phyloP scores from a whole-genome alignment of 2,797 vertebrate species.

The Sylvia borin region DNA sequence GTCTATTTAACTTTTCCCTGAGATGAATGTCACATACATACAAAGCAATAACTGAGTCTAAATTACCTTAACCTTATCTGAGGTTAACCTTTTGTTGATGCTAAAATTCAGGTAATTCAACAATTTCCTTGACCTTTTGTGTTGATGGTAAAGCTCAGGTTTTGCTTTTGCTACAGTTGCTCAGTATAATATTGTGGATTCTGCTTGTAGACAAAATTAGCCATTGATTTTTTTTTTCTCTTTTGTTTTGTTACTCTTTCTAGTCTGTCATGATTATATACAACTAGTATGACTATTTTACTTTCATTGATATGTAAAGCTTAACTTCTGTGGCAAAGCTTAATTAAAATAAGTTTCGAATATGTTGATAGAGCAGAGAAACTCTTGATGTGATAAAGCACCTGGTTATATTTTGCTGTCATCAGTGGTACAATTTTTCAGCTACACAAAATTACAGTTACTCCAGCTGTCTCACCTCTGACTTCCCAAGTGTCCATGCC shows the following conservation, averaged over 20 bases:
- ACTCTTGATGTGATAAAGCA: neutral
- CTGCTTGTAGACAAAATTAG: neutral
- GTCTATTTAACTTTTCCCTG: neutral
- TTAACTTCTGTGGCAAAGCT: neutral
- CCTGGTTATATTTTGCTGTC: neutral
- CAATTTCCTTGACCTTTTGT: neutral
- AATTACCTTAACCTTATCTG: neutral
- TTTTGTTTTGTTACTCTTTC: neutral
- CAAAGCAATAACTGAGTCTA: neutral
- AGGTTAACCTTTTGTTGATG: neutral
- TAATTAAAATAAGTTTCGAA: neutral
- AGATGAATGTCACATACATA: neutral
- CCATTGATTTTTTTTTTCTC: neutral
- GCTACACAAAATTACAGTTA: neutral
- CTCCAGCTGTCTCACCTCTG: neutral
- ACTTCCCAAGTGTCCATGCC: neutral
- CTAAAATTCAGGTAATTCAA: neutral
- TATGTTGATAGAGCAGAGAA: neutral
- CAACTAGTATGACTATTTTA: neutral
- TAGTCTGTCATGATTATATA: neutral
- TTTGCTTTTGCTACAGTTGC: neutral
- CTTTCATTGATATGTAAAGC: neutral
- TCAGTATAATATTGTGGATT: neutral
- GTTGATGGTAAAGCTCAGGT: neutral
- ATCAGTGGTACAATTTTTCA: neutral